A percentile compares a stretch with the other conserved stretches of the same genome.
These are phyloP conservation scores for Engraulis encrasicolus DNA, from an alignment of 2,113 vertebrate species.

Conservation along the genomic window DNA sequence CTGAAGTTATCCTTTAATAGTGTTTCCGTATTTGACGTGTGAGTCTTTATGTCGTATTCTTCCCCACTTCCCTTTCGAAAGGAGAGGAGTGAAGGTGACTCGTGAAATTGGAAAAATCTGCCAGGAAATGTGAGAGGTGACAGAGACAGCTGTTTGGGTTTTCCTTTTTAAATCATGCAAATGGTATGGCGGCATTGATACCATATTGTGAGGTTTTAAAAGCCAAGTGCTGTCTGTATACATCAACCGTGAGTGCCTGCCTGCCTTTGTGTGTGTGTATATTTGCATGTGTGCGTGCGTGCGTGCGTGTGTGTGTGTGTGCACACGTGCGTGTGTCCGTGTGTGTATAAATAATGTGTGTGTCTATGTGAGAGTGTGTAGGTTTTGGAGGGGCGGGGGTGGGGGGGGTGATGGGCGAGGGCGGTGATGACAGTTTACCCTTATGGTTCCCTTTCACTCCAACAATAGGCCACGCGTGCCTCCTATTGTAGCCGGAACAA, in stretches of 20 bases:
- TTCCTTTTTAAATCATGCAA: conserved; percentile 4
- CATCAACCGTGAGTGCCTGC: not conserved
- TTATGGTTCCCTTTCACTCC: conserved; percentile 71
- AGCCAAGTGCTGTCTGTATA: not conserved
- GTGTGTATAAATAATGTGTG: conserved; percentile 56
- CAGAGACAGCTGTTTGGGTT: conserved; percentile 9
- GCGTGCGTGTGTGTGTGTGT: not conserved
- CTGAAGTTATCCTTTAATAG: not conserved
- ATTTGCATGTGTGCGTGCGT: not conserved
- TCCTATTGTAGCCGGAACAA: conserved; percentile 63
- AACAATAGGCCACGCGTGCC: conserved; percentile 68
- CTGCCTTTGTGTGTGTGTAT: not conserved
- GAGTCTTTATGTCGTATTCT: not conserved
- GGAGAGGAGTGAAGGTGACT: conserved; percentile 5
- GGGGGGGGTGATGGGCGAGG: conserved; percentile 53
- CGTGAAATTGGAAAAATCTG: not conserved
- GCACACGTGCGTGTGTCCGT: conserved; percentile 13
- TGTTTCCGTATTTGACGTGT: not conserved
- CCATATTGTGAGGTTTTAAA: conserved; percentile 1
- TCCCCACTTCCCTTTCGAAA: not conserved
- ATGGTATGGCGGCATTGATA: not conserved
- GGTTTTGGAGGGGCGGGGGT: not conserved
- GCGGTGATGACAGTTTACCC: conserved; percentile 33
- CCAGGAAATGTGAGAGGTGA: not conserved
- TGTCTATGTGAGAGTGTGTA: conserved; percentile 43